Evolutionary conservation across 2,888 invertebrate genomes (phyloP), one percentile per base, ranked within the genome.

Genomic region (Cryptus viduatorius): DNA sequence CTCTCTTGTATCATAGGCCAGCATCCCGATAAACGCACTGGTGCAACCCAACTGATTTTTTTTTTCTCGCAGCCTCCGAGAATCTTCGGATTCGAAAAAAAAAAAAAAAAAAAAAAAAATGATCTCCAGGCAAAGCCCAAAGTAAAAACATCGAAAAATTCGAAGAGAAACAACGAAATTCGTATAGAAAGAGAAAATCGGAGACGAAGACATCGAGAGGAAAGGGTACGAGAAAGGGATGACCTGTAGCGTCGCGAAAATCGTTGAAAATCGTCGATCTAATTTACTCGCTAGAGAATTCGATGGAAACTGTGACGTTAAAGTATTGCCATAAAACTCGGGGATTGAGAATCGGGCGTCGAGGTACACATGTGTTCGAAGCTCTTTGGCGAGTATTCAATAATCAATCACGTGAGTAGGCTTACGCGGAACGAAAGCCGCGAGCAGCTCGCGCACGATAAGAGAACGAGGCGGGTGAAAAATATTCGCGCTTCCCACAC

Each of bases 401-500:
- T 78, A 73, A 82, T 82, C 82, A 78, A 82, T 79, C 82, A 82
- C 73, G 61, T 37, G 50, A 31, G 71, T 46, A 69, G 37, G 64
- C 44, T 69, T 8, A 37, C 59, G 61, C 44, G 42, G 78, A 73
- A 42, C 72, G 53, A 56, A 65, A 56, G 82, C 69, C 59, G 67
- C 59, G 50, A 65, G 75, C 31, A 65, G 64, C 75, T 72, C 67
- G 48, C 1, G 50, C 50, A 44, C 76, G 82, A 82, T 82, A 82
- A 82, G 76, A 77, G 78, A 68, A 79, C 46, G 75, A 64, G 81
- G 37, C 64, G 19, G 29, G 64, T 64, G 75, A 46, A 69, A 83
- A 83, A 79, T 71, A 64, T 69, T 75, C 71, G 69, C 44, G 19
- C 31, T 78, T 78, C 31, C 12, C 79, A 79, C 61, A 79, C 61